Base-by-base conservation (phyloP, 2,797 vertebrate genomes). In the Myotis pilosus region DNA sequence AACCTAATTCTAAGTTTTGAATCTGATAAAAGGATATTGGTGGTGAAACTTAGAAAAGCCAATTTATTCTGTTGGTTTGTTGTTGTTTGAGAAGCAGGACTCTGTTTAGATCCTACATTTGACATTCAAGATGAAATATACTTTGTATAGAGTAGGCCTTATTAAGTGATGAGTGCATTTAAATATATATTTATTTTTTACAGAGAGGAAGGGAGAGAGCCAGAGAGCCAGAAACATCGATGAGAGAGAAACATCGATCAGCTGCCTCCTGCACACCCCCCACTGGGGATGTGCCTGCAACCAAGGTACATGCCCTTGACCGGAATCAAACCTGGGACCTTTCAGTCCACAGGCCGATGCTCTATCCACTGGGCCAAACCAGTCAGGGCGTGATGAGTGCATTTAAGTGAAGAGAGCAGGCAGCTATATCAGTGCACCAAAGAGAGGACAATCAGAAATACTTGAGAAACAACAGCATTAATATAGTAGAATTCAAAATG, bases 111-210 rank as follows among this genome's bases (percentile, higher is more conserved):
- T 33, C n/a, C 55, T 74, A 25, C 23, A 41, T 79, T 74, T 88
- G n/a, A 83, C 41, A 95, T 87, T 92, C 38, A 78, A 60, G 62
- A 87, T 89, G 47, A 93, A 89, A 86, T 89, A 44, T 49, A 49
- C 25, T 91, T 80, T 72, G 72, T 28, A 84, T 33, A 88, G 17
- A 41, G 60, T 51, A 82, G 74, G 23, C 69, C 68, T 89, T n/a
- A n/a, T 28, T 64, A 74, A 84, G 22, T n/a, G 20, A 23, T 74
- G 49, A 89, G 36, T 80, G 51, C 47, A 72, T 49, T 66, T 87
- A 49, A 81, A 41, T 41, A 41, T 41, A 41, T 41, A 41, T 41
- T 38, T 38, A 38, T 38, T 38, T 38, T 38, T 38, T 38, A 38
- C 38, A 38, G 38, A 38, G 38, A 38, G 38, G 38, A 38, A 38